Conservation (phyloP, 92 coral and sea anemone species). For the Zoanthus solanderi region DNA sequence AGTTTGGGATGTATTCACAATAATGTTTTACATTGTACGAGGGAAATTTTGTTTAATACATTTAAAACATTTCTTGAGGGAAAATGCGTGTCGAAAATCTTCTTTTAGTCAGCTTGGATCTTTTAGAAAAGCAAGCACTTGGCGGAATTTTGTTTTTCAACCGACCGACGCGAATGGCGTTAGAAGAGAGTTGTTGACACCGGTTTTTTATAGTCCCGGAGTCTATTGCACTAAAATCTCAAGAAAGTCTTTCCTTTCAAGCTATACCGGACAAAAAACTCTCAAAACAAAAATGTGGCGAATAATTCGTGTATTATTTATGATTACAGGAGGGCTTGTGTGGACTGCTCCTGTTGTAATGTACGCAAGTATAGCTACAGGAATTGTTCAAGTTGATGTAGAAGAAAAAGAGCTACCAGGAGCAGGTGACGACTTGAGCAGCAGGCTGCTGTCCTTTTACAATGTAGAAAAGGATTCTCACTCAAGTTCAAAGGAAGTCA, state of each 20-base stretch:
- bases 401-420: conserved; percentile 58
- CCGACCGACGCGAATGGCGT: neutral
- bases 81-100: neutral
- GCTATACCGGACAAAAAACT: conserved; percentile 24
- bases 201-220: neutral
- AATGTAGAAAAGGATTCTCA: conserved; percentile 52
- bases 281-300: conserved; percentile 69
- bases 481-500: conserved; percentile 57
- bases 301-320: conserved; percentile 61
- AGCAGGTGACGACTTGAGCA: conserved; percentile 44
- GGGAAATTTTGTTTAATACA: neutral
- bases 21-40: conserved; percentile 10
- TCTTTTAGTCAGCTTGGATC: conserved; percentile 5
- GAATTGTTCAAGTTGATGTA: conserved; percentile 71
- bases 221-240: neutral
- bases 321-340: conserved; percentile 75
- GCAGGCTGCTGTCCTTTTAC: conserved; percentile 61
- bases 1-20: neutral
- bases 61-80: neutral
- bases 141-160: neutral
- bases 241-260: conserved; percentile 17
- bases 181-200: neutral
- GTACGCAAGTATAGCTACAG: conserved; percentile 65
- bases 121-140: neutral
- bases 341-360: conserved; percentile 70